Conservation (phyloP, 1,140 invertebrate species). For the Drosophila mojavensis region DNA sequence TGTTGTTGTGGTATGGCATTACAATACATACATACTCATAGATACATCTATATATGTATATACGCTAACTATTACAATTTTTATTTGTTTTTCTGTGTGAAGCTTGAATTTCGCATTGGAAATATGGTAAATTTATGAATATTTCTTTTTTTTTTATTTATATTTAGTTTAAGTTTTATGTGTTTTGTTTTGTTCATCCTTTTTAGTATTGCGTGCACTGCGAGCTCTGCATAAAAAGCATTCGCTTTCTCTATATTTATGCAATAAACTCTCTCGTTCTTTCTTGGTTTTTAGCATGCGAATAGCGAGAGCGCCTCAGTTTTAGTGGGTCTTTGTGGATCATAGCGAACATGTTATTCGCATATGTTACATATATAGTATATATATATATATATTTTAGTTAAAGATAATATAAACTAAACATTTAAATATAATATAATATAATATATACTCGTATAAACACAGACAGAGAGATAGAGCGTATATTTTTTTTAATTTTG, state of each 20-base stretch:
- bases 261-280: neutral
- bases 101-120: constrained; percentile 11
- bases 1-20: constrained; percentile 5
- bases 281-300: constrained; percentile 4
- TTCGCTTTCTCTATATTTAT: constrained; percentile 5
- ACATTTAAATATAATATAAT: constrained; percentile 42
- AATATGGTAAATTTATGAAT: constrained; percentile 15
- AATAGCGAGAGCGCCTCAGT: constrained; percentile 9
- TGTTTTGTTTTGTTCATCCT: neutral
- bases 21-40: constrained; percentile 14
- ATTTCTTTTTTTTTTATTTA: neutral
- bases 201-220: constrained; percentile 34
- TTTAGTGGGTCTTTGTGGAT: constrained; percentile 8
- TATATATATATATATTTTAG: constrained; percentile 20
- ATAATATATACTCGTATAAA: constrained; percentile 64
- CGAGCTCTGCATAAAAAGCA: constrained; percentile 4
- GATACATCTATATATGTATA: constrained; percentile 1
- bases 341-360: constrained; percentile 19
- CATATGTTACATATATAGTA: constrained; percentile 34
- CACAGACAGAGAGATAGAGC: constrained; percentile 76
- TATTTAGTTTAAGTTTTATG: constrained; percentile 18
- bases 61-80: constrained; percentile 11
- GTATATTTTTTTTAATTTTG: constrained; percentile 29
- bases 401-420: constrained; percentile 54
- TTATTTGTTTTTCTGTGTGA: neutral